Evolutionary conservation across 2,797 vertebrate genomes (phyloP).

Genomic region (Anisognathus igniventris): DNA sequence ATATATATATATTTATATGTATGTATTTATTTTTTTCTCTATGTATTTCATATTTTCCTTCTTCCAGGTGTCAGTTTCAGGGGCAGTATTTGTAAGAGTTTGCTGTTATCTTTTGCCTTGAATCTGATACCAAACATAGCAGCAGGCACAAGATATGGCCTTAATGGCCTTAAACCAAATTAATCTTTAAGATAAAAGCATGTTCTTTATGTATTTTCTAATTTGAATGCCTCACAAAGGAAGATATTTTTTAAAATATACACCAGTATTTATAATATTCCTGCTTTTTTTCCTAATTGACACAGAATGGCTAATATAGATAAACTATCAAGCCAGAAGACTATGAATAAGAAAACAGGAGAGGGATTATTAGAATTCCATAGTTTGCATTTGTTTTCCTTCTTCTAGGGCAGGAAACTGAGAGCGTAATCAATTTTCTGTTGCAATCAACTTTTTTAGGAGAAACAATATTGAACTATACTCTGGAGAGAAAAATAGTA

Average conservation of each 20-base stretch:
- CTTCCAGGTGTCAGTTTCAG: neutral
- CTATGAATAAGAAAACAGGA: neutral
- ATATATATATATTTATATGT: too few species aligned
- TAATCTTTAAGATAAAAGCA: neutral
- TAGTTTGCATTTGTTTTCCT: neutral
- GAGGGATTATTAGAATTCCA: neutral
- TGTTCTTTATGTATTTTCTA: neutral
- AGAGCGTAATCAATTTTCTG: neutral
- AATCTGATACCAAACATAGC: neutral
- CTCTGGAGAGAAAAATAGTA: neutral
- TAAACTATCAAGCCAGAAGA: neutral
- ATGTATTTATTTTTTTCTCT: neutral
- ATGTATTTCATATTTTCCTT: neutral
- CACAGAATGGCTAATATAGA: neutral
- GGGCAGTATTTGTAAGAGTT: neutral
- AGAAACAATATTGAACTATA: neutral
- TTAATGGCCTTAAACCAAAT: neutral
- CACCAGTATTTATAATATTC: neutral
- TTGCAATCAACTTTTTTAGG: neutral
- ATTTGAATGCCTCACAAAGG: neutral
- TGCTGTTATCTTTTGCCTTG: neutral
- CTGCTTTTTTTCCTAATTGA: neutral
- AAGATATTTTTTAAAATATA: neutral
- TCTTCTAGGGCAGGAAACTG: neutral
- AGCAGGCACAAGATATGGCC: neutral